Evolutionary conservation across 2,797 vertebrate genomes (phyloP).

Genomic region (Myotis pilosus): DNA sequence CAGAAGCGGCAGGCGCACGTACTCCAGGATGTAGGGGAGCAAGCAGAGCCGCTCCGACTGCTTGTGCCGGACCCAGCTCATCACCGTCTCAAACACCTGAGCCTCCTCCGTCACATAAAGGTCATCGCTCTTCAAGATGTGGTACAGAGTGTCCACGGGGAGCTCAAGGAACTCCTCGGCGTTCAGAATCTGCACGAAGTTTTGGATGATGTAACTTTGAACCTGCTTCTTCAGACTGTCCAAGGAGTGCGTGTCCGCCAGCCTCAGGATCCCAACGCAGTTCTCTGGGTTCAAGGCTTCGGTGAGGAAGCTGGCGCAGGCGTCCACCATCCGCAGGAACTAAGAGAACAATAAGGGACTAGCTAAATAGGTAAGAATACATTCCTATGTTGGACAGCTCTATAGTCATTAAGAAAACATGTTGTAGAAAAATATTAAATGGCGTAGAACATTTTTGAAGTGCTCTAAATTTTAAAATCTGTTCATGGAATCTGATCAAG

Average conservation of each 20-base stretch:
- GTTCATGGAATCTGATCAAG: neutral
- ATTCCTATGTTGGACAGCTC: neutral
- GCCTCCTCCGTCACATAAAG: constrained; percentile 92
- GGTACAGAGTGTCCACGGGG: constrained; percentile 87
- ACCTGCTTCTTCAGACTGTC: constrained; percentile 86
- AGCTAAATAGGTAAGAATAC: neutral
- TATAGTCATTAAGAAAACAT: neutral
- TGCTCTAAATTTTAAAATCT: neutral
- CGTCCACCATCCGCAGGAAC: constrained; percentile 96
- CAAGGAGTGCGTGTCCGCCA: constrained; percentile 92
- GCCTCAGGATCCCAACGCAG: constrained; percentile 92
- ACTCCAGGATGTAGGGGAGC: constrained; percentile 87
- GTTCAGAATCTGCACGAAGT: constrained; percentile 90
- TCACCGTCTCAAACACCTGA: constrained; percentile 92
- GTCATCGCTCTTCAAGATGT: constrained; percentile 91
- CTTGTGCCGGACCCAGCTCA: constrained; percentile 91
- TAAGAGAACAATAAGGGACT: constrained; percentile 74
- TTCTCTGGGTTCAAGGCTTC: constrained; percentile 94
- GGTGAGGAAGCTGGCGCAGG: constrained; percentile 91
- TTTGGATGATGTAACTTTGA: constrained; percentile 91
- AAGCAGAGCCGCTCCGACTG: constrained; percentile 85
- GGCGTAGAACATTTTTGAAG: neutral
- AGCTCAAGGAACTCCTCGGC: constrained; percentile 93
- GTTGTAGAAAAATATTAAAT: neutral
- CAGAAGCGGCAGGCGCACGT: constrained; percentile 92